Conservation (phyloP, 2,888 invertebrate species). For the Euzophera pinguis region DNA sequence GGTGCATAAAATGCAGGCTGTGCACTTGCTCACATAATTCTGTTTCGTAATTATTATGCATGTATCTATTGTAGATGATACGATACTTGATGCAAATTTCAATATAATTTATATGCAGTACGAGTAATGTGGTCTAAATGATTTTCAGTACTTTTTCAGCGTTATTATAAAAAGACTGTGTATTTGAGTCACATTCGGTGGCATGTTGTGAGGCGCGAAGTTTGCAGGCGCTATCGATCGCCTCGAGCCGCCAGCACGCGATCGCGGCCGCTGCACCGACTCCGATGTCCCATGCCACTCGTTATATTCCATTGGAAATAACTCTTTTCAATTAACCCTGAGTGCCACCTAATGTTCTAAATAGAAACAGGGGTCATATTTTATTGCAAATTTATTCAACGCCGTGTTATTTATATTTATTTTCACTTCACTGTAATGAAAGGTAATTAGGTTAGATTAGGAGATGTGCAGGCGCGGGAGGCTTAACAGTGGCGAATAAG, state of each 20-base stretch:
- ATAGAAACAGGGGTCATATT: not conserved
- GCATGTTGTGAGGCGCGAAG: constrained; percentile 57
- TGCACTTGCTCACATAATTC: too few species aligned
- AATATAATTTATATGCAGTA: not conserved
- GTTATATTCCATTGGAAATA: constrained; percentile 26
- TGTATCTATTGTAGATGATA: not conserved
- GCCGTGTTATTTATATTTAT: too few species aligned
- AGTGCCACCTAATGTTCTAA: not conserved
- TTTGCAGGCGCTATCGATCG: constrained; percentile 72
- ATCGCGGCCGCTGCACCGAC: constrained; percentile 61
- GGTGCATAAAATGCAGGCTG: too few species aligned
- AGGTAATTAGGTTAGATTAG: not conserved
- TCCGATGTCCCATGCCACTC: constrained; percentile 29
- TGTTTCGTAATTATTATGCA: not conserved
- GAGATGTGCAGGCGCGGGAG: constrained; percentile 39
- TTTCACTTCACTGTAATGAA: not conserved
- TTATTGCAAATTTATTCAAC: not conserved
- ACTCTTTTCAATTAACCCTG: constrained; percentile 19
- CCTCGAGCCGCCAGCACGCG: constrained; percentile 61
- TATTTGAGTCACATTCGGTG: constrained; percentile 38
- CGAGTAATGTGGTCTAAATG: not conserved
- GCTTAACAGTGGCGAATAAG: constrained; percentile 55
- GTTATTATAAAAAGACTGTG: not conserved
- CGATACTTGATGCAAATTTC: not conserved
- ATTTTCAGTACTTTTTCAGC: not conserved